phyloP scores from a whole-genome alignment of 2,888 invertebrate species.

The Zeuzera pyrina region DNA sequence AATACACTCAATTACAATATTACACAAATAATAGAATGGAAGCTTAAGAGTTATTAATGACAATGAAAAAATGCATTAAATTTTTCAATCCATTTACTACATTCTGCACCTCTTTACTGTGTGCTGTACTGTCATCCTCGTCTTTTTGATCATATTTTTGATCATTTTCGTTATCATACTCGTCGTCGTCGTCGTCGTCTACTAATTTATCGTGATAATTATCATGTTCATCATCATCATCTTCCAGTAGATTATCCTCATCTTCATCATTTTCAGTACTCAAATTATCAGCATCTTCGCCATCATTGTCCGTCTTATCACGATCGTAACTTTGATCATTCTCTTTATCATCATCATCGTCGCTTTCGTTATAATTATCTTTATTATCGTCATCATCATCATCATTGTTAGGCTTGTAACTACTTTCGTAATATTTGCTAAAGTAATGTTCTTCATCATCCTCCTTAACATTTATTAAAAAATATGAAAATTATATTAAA shows the following conservation, averaged over 20 bases:
- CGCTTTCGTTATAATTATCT: conserved; percentile 33
- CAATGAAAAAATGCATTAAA: too few relatives aligned
- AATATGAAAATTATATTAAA: not conserved
- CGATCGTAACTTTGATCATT: conserved; percentile 20
- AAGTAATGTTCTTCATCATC: conserved; percentile 23
- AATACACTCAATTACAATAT: too few relatives aligned
- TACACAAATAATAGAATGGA: too few relatives aligned
- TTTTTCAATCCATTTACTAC: too few relatives aligned
- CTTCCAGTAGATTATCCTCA: conserved; percentile 37
- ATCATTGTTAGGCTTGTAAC: conserved; percentile 24
- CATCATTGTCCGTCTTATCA: conserved; percentile 26
- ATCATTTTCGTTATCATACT: conserved; percentile 13
- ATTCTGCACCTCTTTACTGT: too few relatives aligned
- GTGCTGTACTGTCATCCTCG: conserved; percentile 22
- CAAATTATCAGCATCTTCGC: conserved; percentile 23
- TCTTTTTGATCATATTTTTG: conserved; percentile 24
- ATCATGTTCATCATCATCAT: conserved; percentile 23
- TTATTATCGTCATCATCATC: conserved; percentile 26
- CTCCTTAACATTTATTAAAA: conserved; percentile 8
- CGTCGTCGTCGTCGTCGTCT: not conserved
- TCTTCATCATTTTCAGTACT: conserved; percentile 43
- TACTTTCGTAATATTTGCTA: conserved; percentile 11
- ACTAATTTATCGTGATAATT: not conserved
- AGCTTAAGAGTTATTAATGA: too few relatives aligned
- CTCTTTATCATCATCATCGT: conserved; percentile 29